Base-by-base conservation (phyloP, 2,113 vertebrate species). In the Ophiodon elongatus region DNA sequence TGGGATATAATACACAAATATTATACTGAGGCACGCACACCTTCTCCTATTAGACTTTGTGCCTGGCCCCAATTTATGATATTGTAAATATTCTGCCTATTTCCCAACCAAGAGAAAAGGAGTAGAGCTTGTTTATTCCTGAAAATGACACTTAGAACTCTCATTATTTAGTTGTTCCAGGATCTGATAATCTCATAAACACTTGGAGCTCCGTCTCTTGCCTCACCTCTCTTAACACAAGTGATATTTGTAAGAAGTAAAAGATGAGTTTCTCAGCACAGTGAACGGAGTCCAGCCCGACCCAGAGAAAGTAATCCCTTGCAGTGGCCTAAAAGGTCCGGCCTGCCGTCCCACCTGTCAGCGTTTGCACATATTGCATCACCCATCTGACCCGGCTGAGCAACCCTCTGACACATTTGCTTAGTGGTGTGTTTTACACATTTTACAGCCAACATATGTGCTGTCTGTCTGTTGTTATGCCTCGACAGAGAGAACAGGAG, bases 401-500 rank as follows among this genome's bases (percentile, higher is more conserved):
- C 73, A 56, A 45, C 75, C 27, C 80, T 84, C 50, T 83, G 86
- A 91, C 91, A 91, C 90, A 90, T 92, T 92, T 92, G 89, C 89
- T 90, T 86, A 43, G 78, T 64, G 60, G 86, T 65, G 88, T 80
- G 82, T 89, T 91, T 94, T 77, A 73, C 73, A 63, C 71, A 73
- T 83, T 92, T 94, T 93, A 93, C 50, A 78, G 87, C 73, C 74
- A 29, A 39, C 94, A 94, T 91, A 94, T 92, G 91, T 80, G 79
- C 62, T 27, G 79, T 69, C 74, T 89, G 84, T 81, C 87, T 88
- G 82, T 75, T 91, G 87, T 86, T 80, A 47, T 70, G 87, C 82
- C 77, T 65, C 81, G 87, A 83, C 88, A 72, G 8, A 60, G 73
- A n/a, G 77, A 92, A 94, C 93, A 94, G 92, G 76, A 91, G 90